phyloP scores from a whole-genome alignment of 2,113 vertebrate species.

The Ammodytes marinus region DNA sequence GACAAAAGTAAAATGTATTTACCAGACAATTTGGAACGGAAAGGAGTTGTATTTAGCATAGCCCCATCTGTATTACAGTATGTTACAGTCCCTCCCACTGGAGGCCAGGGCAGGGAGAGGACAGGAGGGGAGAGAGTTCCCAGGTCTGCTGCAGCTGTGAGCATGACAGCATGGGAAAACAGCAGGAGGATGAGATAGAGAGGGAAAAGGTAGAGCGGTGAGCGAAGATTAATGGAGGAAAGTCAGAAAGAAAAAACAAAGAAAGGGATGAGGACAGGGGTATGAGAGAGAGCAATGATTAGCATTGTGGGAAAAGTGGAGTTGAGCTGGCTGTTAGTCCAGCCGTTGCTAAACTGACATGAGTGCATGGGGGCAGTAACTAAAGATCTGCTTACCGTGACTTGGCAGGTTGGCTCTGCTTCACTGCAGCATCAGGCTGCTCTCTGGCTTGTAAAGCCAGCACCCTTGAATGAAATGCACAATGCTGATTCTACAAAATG shows the following conservation, averaged over 20 bases:
- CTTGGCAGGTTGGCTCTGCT: conserved; percentile 42
- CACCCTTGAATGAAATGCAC: not conserved
- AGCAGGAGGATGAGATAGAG: conserved; percentile 2
- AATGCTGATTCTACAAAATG: not conserved
- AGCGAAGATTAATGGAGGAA: not conserved
- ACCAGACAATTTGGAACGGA: not conserved
- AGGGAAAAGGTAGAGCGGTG: not conserved
- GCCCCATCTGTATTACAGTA: conserved; percentile 8
- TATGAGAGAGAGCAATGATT: not conserved
- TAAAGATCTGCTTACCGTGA: conserved; percentile 71
- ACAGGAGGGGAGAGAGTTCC: conserved; percentile 34
- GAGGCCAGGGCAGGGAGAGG: conserved; percentile 9
- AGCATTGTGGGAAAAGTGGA: conserved; percentile 62
- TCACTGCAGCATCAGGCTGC: conserved; percentile 18
- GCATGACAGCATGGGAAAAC: conserved; percentile 65
- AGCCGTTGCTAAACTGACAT: conserved; percentile 37
- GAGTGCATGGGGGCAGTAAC: conserved; percentile 42
- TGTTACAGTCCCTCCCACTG: conserved; percentile 26
- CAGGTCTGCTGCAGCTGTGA: conserved; percentile 65
- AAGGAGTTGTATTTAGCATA: not conserved
- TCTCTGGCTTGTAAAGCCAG: not conserved
- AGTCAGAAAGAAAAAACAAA: not conserved
- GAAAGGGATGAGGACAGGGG: not conserved
- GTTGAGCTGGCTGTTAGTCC: conserved; percentile 39
- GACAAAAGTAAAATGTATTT: not conserved